A percentile compares a stretch with the other conserved stretches of the same genome.
These are phyloP conservation scores for Drosophila tani DNA, from an alignment of 1,140 invertebrate genomes.

Conservation along the genomic window DNA sequence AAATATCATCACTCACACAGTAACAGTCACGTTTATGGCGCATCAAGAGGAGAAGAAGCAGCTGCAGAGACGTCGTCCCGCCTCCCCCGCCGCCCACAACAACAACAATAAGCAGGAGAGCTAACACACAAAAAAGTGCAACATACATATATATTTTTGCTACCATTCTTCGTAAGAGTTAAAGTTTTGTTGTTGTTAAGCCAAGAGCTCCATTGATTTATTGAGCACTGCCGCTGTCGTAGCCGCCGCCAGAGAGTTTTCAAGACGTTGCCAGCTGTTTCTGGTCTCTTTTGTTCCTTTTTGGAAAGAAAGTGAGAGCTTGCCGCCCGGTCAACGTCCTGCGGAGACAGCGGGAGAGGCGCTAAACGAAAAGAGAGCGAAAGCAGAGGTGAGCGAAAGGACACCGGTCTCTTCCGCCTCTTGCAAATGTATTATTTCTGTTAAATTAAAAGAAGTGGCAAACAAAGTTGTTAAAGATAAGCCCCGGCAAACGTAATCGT, in stretches of 20 bases:
- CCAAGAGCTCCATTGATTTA: conserved; percentile 67
- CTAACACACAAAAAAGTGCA: conserved; percentile 41
- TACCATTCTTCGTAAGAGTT: conserved; percentile 26
- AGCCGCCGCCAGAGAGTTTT: background rate
- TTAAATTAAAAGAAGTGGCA: conserved; percentile 15
- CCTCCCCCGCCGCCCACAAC: conserved; percentile 32
- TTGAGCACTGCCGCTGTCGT: conserved; percentile 35
- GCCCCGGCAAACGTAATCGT: conserved; percentile 33
- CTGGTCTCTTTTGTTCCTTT: background rate
- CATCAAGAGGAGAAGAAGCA: conserved; percentile 30
- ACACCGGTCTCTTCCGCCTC: conserved; percentile 47
- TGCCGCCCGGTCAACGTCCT: conserved; percentile 62
- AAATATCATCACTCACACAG: conserved; percentile 27
- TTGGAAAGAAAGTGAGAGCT: conserved; percentile 28
- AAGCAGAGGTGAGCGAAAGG: conserved; percentile 74
- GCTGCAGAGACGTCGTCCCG: conserved; percentile 28
- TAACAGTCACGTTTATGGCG: conserved; percentile 60
- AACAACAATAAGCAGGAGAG: conserved; percentile 42
- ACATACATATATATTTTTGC: conserved; percentile 60
- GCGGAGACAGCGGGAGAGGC: conserved; percentile 31
- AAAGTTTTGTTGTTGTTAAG: conserved; percentile 38
- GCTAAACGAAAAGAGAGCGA: conserved; percentile 7
- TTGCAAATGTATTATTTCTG: conserved; percentile 11
- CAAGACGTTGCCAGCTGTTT: conserved; percentile 65
- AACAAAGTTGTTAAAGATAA: conserved; percentile 59